phyloP scores from a whole-genome alignment of 2,888 invertebrate species.

The Megalurothrips usitatus region DNA sequence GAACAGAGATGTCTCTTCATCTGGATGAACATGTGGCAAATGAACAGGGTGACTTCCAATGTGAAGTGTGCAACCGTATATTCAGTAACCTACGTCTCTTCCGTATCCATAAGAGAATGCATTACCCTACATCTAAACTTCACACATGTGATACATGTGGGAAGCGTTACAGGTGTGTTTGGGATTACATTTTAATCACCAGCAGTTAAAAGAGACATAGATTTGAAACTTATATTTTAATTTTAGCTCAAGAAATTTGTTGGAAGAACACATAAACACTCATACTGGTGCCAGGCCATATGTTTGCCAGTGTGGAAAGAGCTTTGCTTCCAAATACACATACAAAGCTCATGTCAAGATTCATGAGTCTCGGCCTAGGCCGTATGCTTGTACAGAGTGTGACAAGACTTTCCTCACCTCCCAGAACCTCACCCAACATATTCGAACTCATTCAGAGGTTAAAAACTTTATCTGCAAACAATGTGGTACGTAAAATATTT shows the following conservation, averaged over 20 bases:
- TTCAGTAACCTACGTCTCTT: slow-evolving; percentile 58
- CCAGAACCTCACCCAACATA: slow-evolving; percentile 70
- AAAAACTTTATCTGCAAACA: slow-evolving; percentile 65
- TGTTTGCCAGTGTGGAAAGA: slow-evolving; percentile 64
- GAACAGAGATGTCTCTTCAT: slow-evolving; percentile 60
- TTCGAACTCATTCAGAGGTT: slow-evolving; percentile 65
- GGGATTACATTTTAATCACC: background rate
- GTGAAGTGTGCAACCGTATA: slow-evolving; percentile 59
- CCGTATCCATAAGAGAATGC: slow-evolving; percentile 61
- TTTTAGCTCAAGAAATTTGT: slow-evolving; percentile 59
- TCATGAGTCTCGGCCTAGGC: slow-evolving; percentile 63
- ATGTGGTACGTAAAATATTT: slow-evolving; percentile 54
- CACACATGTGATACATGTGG: slow-evolving; percentile 63
- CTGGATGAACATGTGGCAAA: slow-evolving; percentile 59
- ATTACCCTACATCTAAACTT: slow-evolving; percentile 57
- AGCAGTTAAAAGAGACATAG: background rate
- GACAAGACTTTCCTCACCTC: slow-evolving; percentile 70
- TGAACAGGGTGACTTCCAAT: slow-evolving; percentile 60
- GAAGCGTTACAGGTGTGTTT: slow-evolving; percentile 56
- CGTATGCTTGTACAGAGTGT: slow-evolving; percentile 63
- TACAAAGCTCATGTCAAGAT: slow-evolving; percentile 71
- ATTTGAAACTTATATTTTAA: background rate
- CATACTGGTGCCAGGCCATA: slow-evolving; percentile 67
- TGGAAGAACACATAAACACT: slow-evolving; percentile 68
- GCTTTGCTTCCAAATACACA: slow-evolving; percentile 75